Base-by-base conservation (phyloP, 2,888 invertebrate genomes). In the Rugalucina vietnamica region DNA sequence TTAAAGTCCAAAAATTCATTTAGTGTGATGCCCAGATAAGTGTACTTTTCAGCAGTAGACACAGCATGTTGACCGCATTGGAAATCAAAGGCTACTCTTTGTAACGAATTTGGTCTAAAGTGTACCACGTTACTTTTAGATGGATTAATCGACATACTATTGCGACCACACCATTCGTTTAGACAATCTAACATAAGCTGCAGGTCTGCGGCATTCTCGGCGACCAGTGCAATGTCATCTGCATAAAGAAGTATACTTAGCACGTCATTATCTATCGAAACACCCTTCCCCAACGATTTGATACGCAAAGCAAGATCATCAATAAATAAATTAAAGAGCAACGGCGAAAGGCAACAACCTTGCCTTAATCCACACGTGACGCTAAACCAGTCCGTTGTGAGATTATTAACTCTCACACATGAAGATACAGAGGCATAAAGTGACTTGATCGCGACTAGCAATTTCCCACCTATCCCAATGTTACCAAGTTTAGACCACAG, bases 111-210 rank as follows among this genome's bases (percentile, higher is more conserved):
- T 27, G 79, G 76, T 29, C 77, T 49, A 39, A 84, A 84, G 49
- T 84, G 76, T 1, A 76, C 57, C 65, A 82, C 60, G 27, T 82
- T 78, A 39, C 78, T 72, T 79, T 85, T 85, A 18, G 27, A 49
- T 27, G n/a, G 39, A 60, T 79, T 84, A n/a, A 86, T 49, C 27
- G 37, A 24, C 65, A 81, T 50, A 18, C 43, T 37, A 73, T 75
- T 78, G 2, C 8, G 1, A 10, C 10, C 21, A 71, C 78, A 78
- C 83, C 86, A 86, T 18, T 32, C 29, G 74, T 50, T 60, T 32
- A 86, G 49, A 18, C 5, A 27, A 74, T 79, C 32, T 43, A 82
- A 18, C 50, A 82, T 49, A 24, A 29, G 12, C 37, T 82, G 79
- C 50, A 85, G 36, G 29, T 85, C 79, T 18, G 39, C 27, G 27